phyloP scores from a whole-genome alignment of 2,113 vertebrate species.

The Pomatostomus ruficeps region DNA sequence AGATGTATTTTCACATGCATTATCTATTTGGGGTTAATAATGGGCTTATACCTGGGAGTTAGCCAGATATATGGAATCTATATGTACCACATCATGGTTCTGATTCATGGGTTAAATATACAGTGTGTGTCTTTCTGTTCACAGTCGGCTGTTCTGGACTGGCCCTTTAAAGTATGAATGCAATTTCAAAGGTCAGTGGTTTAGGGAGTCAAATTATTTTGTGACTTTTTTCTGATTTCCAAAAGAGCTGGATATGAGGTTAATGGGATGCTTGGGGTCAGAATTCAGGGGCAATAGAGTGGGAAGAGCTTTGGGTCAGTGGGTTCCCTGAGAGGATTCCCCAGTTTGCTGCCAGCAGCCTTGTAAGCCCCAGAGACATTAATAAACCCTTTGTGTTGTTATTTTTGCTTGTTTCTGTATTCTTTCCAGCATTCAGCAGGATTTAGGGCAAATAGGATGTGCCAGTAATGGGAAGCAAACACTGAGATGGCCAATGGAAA shows the following conservation, averaged over 20 bases:
- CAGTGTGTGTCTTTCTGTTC: neutral
- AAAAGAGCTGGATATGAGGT: neutral
- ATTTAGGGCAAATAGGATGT: constrained; percentile 18
- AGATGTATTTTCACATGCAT: neutral
- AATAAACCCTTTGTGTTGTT: neutral
- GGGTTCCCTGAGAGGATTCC: neutral
- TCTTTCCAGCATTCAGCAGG: neutral
- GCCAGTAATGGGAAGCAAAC: constrained; percentile 21
- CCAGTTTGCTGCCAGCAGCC: neutral
- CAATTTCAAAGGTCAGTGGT: neutral
- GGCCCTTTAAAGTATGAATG: neutral
- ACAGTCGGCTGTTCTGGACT: neutral
- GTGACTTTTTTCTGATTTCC: neutral
- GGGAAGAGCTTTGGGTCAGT: neutral
- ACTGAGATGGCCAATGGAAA: constrained; percentile 31
- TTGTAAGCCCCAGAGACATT: neutral
- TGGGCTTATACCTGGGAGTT: neutral
- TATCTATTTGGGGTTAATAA: neutral
- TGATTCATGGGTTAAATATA: neutral
- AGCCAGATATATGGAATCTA: neutral
- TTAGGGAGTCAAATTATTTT: neutral
- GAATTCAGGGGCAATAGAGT: neutral
- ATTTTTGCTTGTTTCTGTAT: constrained; percentile 15
- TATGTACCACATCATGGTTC: neutral
- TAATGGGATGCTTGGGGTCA: neutral